Base-by-base conservation (phyloP, 35 echinoderm and acorn worm genomes). In the Strongylocentrotus purpuratus region DNA sequence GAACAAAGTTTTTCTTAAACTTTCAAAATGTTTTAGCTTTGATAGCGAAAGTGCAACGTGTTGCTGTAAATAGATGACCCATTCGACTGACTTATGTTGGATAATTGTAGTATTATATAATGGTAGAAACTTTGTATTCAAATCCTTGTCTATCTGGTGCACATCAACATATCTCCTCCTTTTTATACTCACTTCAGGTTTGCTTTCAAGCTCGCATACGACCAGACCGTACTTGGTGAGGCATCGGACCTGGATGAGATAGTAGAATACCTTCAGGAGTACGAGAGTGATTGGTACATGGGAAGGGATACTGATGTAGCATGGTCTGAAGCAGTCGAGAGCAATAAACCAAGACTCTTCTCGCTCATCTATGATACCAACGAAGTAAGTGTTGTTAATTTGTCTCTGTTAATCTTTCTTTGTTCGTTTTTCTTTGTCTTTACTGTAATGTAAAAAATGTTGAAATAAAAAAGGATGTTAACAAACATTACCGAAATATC, bases 151-250 rank as follows among this genome's bases (percentile, higher is more conserved):
- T 41, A 41, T 41, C 35, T 41, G 35, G 0, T 41, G 35, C 35
- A 41, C 35, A 41, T 41, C 35, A 41, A 41, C 52, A 59, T 59
- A 9, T 0, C 20, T 78, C 22, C 7, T 78, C 20, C 7, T 78
- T 55, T 78, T 78, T 78, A 22, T 78, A 28, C n/a, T 78, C 50
- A 55, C 25, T 58, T 65, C 92, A 99, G 98, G 61, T 96, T 97
- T 94, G 98, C 96, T 45, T 98, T 99, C 94, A 99, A 99, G 94
- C 92, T 99, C 32, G 97, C 97, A 4, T 99, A 98, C 94, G 98
- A 99, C 71, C 97, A 99, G 46, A 86, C 95, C 4, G 97, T 99
- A 31, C 92, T 98, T 7, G 98, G 98, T 18, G 98, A 98, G 55
- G 95, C 96, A 1, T 94, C 94, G 61, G 96, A 96, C 33, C 28